These are phyloP conservation scores for Poeciliopsis turneri DNA, from an alignment of 2,797 vertebrate genomes.

Conservation along the genomic window DNA sequence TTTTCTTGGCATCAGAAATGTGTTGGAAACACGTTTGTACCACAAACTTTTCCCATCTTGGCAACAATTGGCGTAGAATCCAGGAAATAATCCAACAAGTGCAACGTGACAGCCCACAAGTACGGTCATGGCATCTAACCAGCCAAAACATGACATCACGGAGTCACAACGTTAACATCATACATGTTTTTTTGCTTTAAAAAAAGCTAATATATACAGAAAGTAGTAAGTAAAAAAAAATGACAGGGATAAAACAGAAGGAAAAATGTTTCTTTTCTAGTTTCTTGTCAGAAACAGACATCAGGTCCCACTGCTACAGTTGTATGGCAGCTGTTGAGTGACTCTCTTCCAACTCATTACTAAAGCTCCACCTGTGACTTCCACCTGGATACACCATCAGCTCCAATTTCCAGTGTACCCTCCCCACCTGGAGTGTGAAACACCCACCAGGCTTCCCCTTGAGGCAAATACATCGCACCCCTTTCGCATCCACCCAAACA, in stretches of 20 bases:
- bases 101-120: constrained; percentile 12
- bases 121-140: neutral
- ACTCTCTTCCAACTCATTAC: constrained; percentile 74
- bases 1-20: neutral
- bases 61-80: neutral
- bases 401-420: constrained; percentile 62
- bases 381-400: constrained; percentile 72
- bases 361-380: constrained; percentile 75
- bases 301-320: constrained; percentile 55
- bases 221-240: constrained; percentile 5
- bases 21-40: neutral
- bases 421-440: constrained; percentile 62
- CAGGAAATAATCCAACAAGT: constrained; percentile 18
- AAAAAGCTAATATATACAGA: constrained; percentile 4
- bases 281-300: constrained; percentile 55
- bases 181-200: neutral
- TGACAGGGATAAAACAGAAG: neutral
- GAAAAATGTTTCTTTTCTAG: constrained; percentile 25
- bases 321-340: constrained; percentile 67
- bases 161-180: neutral
- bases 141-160: neutral
- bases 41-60: constrained; percentile 1
- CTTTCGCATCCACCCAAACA: constrained; percentile 46
- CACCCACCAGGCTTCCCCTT: constrained; percentile 49
- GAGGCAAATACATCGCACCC: constrained; percentile 36